Conservation (phyloP, 2,888 invertebrate species). For the Apodemia hepburni region DNA sequence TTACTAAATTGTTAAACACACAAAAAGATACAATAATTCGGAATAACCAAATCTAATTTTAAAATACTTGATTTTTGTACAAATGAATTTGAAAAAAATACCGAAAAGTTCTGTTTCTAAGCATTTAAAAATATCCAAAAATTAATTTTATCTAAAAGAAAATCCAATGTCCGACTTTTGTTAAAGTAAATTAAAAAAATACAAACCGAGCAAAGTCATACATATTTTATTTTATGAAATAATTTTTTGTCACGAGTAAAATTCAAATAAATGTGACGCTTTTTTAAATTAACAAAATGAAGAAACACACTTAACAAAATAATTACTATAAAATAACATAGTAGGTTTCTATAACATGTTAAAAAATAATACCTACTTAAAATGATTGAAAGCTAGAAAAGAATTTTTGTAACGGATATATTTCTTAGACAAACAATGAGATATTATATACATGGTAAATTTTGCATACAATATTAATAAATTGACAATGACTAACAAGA, state of each 20-base stretch:
- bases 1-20: no score
- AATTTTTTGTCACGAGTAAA: neutral
- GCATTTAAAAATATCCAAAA: no score
- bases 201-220: no score
- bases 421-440: neutral
- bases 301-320: neutral
- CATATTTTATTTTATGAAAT: no score
- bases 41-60: no score
- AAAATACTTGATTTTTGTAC: no score
- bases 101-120: no score
- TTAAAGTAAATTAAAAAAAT: no score
- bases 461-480: conserved; percentile 28
- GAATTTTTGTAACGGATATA: neutral
- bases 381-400: neutral
- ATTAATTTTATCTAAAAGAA: no score
- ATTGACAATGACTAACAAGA: conserved; percentile 35
- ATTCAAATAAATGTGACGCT: neutral
- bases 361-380: neutral
- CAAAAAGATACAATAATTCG: no score
- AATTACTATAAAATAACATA: neutral
- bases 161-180: no score
- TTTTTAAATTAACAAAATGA: neutral
- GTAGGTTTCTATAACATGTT: neutral
- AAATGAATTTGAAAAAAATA: no score
- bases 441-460: neutral